These are phyloP conservation scores for Recurvirostra avosetta DNA, from an alignment of 2,113 vertebrate genomes.

Conservation along the genomic window DNA sequence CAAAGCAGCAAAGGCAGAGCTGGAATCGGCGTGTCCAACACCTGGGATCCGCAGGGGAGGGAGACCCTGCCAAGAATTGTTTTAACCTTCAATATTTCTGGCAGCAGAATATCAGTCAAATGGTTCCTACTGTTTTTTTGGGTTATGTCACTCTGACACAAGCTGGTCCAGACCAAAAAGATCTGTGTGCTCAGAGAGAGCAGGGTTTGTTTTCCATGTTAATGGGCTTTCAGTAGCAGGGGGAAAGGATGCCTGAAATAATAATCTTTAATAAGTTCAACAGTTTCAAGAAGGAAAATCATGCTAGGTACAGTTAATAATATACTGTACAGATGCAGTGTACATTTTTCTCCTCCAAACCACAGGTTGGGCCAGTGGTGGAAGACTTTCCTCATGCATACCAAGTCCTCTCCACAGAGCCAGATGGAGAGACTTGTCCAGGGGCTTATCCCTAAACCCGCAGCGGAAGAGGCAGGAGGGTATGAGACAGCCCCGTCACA, in stretches of 20 bases:
- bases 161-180: slow-evolving; percentile 5
- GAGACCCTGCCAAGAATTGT: slow-evolving; percentile 36
- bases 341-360: background rate
- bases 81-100: slow-evolving; percentile 56
- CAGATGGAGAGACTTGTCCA: background rate
- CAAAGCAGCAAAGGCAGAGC: slow-evolving; percentile 6
- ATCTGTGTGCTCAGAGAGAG: background rate
- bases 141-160: slow-evolving; percentile 6
- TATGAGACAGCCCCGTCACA: rapidly evolving
- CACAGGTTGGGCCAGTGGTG: rapidly evolving
- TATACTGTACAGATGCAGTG: background rate
- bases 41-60: slow-evolving; percentile 24
- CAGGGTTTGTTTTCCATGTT: slow-evolving; percentile 22
- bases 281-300: background rate
- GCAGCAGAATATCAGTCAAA: background rate
- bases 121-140: background rate
- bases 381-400: background rate
- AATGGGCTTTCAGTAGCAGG: slow-evolving; percentile 16
- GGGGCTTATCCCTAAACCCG: background rate
- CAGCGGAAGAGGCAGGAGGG: background rate
- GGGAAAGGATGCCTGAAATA: slow-evolving; percentile 39
- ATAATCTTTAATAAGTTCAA: slow-evolving; percentile 27
- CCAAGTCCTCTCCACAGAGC: background rate
- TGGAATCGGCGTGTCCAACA: background rate
- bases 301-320: background rate